phyloP scores from a whole-genome alignment of 2,797 vertebrate genomes.

The Scleropages formosus region DNA sequence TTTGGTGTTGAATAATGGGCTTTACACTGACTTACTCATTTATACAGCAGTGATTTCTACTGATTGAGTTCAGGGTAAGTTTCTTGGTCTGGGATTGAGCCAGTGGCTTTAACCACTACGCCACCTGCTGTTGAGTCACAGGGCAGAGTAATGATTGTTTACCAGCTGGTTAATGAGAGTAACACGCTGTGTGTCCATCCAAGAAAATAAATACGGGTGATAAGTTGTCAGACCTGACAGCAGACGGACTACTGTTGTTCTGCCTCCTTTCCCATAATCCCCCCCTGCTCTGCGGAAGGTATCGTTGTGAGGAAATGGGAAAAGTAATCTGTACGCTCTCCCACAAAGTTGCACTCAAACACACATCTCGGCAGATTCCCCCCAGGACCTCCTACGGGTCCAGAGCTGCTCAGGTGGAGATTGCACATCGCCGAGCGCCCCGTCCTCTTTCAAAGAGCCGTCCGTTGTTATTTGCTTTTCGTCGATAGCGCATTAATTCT shows the following conservation, averaged over 20 bases:
- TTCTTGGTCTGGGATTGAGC: too few species aligned
- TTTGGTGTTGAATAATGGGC: too few species aligned
- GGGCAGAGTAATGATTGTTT: too few species aligned
- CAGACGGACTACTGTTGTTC: background rate
- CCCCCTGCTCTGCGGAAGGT: background rate
- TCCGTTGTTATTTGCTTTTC: slow-evolving; percentile 22
- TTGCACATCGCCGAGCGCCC: background rate
- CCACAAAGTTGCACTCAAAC: background rate
- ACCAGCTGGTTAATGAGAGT: too few species aligned
- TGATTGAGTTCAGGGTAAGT: too few species aligned
- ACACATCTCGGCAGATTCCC: background rate
- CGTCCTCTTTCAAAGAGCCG: slow-evolving; percentile 10
- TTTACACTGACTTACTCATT: too few species aligned
- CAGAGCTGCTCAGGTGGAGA: background rate
- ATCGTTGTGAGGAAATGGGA: slow-evolving; percentile 18
- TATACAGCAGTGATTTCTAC: too few species aligned
- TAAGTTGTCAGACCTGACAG: too few species aligned
- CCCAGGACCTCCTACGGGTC: background rate
- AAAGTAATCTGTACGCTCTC: background rate
- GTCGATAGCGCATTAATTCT: slow-evolving; percentile 20
- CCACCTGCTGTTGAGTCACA: too few species aligned
- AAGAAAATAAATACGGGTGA: too few species aligned
- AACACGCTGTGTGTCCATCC: too few species aligned
- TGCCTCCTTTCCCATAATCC: background rate
- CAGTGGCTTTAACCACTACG: too few species aligned